Percentiles rank a stretch among this genome's conserved stretches.
phyloP scores from a whole-genome alignment of 2,888 invertebrate species.

The Osmoderma eremita region DNA sequence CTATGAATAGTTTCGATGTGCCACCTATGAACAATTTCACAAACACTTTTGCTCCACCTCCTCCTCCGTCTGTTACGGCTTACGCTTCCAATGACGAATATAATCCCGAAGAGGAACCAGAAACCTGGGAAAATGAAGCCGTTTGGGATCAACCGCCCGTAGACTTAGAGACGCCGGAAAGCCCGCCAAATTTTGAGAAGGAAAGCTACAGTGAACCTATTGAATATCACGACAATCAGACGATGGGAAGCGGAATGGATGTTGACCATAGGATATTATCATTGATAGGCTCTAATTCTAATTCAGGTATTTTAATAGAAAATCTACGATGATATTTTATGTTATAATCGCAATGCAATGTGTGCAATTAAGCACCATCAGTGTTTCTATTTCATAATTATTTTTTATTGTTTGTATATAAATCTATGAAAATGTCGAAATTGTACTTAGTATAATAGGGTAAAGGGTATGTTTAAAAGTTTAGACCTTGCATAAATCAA shows the following conservation, averaged over 20 bases:
- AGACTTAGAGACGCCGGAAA: slow-evolving; percentile 70
- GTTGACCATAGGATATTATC: slow-evolving; percentile 72
- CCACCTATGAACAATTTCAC: slow-evolving; percentile 25
- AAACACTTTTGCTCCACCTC: slow-evolving; percentile 32
- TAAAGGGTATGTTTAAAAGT: too few species aligned
- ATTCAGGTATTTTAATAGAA: slow-evolving; percentile 41
- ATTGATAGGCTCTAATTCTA: slow-evolving; percentile 27
- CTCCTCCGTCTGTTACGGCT: slow-evolving; percentile 33
- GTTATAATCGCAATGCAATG: too few species aligned
- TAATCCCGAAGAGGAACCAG: slow-evolving; percentile 64
- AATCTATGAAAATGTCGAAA: too few species aligned
- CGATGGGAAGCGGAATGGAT: slow-evolving; percentile 59
- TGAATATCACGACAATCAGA: slow-evolving; percentile 70
- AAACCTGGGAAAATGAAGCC: slow-evolving; percentile 62
- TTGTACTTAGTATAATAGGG: too few species aligned
- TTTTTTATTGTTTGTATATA: too few species aligned
- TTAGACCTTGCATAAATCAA: too few species aligned
- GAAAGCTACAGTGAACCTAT: slow-evolving; percentile 69
- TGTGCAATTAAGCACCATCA: neutral
- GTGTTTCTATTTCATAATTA: too few species aligned
- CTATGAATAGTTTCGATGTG: slow-evolving; percentile 32
- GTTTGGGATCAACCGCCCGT: slow-evolving; percentile 60
- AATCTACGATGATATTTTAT: too few species aligned
- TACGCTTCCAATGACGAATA: slow-evolving; percentile 56
- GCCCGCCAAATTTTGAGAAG: slow-evolving; percentile 74